phyloP scores from a whole-genome alignment of 1,140 invertebrate species.

The Chionoecetes opilio region DNA sequence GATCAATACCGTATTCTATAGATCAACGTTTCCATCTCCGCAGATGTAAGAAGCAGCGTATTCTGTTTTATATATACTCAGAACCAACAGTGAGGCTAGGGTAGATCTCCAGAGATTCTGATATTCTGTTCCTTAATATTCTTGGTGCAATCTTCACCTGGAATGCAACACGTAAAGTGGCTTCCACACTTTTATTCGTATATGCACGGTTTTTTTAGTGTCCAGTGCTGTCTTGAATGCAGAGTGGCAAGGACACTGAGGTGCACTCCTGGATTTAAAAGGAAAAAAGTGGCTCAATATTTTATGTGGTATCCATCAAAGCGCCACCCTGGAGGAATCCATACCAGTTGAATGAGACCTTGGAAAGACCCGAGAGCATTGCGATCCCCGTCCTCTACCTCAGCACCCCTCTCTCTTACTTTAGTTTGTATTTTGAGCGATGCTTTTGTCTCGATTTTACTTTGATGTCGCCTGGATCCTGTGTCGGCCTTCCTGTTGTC shows the following conservation, averaged over 20 bases:
- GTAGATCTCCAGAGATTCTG: not conserved
- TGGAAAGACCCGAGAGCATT: too few species aligned
- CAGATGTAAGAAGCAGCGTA: too few species aligned
- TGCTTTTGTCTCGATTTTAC: too few species aligned
- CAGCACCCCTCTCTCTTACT: too few species aligned
- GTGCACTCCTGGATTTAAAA: too few species aligned
- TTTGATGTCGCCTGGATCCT: too few species aligned
- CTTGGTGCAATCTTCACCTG: not conserved
- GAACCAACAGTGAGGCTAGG: not conserved
- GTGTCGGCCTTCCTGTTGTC: too few species aligned
- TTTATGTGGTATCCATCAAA: not conserved
- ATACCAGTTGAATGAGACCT: not conserved
- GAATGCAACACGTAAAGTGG: slow-evolving; percentile 4
- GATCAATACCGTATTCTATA: too few species aligned
- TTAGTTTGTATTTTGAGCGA: too few species aligned
- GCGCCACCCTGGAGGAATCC: not conserved
- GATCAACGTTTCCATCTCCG: too few species aligned
- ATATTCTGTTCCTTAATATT: not conserved
- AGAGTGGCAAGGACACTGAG: not conserved
- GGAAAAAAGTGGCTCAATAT: not conserved
- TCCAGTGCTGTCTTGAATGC: not conserved
- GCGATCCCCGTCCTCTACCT: too few species aligned
- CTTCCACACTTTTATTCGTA: not conserved
- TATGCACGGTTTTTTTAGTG: not conserved
- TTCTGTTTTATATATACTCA: not conserved